phyloP scores from a whole-genome alignment of 2,113 vertebrate species.

The Phrynocephalus versicolor region DNA sequence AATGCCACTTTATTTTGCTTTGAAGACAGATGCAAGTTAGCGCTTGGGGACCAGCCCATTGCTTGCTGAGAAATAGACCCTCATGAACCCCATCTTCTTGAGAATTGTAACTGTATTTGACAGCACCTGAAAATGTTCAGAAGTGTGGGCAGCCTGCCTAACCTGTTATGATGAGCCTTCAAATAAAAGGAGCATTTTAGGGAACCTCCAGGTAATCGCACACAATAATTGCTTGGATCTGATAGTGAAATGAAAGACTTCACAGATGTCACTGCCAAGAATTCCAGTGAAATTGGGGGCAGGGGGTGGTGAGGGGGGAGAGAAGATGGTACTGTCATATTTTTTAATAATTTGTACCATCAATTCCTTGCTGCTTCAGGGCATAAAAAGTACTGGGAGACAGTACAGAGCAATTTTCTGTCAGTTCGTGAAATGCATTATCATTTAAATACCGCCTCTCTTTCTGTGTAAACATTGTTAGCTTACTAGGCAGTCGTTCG shows the following conservation, averaged over 20 bases:
- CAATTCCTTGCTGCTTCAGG: slow-evolving; percentile 62
- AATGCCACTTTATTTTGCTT: not conserved
- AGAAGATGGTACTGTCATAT: slow-evolving; percentile 55
- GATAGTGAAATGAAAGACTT: slow-evolving; percentile 50
- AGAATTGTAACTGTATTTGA: slow-evolving; percentile 38
- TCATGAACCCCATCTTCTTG: slow-evolving; percentile 50
- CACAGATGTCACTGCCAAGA: slow-evolving; percentile 56
- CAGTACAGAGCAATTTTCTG: slow-evolving; percentile 62
- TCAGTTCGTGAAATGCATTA: slow-evolving; percentile 64
- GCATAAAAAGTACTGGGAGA: slow-evolving; percentile 50
- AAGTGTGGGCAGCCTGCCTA: slow-evolving; percentile 44
- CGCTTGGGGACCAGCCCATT: not conserved
- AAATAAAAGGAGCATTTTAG: slow-evolving; percentile 30
- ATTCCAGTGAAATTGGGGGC: slow-evolving; percentile 51
- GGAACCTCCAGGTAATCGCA: slow-evolving; percentile 18
- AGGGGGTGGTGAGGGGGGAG: not conserved
- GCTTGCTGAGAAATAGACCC: slow-evolving; percentile 24
- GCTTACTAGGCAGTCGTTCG: slow-evolving; percentile 56
- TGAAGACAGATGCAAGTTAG: not conserved
- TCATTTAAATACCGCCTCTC: slow-evolving; percentile 66
- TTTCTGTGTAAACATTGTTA: slow-evolving; percentile 53
- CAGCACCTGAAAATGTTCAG: slow-evolving; percentile 56
- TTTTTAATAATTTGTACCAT: slow-evolving; percentile 66
- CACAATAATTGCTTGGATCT: slow-evolving; percentile 53
- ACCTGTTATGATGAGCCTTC: slow-evolving; percentile 60